Evolutionary conservation across 1,140 invertebrate genomes (phyloP).

Genomic region (Musca domestica): DNA sequence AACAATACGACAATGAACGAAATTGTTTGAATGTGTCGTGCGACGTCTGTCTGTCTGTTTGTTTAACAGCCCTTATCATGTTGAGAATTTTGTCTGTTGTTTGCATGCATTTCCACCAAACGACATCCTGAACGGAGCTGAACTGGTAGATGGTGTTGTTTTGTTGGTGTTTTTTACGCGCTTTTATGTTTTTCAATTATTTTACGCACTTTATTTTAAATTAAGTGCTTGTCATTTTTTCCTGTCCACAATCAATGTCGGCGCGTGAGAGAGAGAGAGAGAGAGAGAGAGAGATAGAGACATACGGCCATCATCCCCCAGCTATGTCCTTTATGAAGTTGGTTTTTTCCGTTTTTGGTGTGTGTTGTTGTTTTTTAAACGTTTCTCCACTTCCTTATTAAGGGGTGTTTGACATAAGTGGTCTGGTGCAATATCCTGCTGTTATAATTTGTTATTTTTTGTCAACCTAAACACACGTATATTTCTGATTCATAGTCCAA

Average conservation of each 20-base stretch:
- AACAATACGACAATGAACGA: constrained; percentile 5
- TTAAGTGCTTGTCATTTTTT: constrained; percentile 24
- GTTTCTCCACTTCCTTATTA: not conserved
- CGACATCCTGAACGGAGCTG: too few species aligned
- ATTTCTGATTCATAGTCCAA: too few species aligned
- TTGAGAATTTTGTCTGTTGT: too few species aligned
- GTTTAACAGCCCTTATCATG: constrained; percentile 2
- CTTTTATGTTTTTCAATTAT: constrained; percentile 18
- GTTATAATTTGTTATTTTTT: constrained; percentile 8
- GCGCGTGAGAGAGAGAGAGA: too few species aligned
- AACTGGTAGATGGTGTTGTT: not conserved
- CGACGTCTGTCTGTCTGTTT: not conserved
- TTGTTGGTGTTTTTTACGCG: constrained; percentile 5
- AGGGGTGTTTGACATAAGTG: not conserved
- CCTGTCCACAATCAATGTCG: not conserved
- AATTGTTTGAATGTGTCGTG: constrained; percentile 2
- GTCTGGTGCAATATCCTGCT: constrained; percentile 9
- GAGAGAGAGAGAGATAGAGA: not conserved
- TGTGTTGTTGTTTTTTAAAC: not conserved
- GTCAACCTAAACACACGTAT: too few species aligned
- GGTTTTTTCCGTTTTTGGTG: not conserved
- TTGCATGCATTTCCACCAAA: too few species aligned
- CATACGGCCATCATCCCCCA: not conserved
- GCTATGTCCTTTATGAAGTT: not conserved
- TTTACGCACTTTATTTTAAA: constrained; percentile 24